Evolutionary conservation across 2,797 vertebrate genomes (phyloP).

Genomic region (Typhlichthys subterraneus): DNA sequence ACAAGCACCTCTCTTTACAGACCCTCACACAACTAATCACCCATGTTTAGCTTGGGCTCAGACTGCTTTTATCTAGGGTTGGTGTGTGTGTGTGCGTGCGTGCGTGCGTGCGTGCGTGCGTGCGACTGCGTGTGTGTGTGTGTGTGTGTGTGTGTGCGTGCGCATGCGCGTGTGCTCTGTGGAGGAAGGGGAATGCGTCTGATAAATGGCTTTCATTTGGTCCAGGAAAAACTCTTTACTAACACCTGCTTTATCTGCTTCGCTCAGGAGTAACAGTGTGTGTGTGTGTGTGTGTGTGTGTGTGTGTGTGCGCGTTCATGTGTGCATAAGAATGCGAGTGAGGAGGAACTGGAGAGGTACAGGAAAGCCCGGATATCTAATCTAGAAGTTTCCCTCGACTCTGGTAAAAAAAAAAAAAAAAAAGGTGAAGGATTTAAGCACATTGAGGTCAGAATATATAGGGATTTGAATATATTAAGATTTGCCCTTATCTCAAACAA

Average conservation of each 20-base stretch:
- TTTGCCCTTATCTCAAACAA: conserved; percentile 29
- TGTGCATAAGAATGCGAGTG: not conserved
- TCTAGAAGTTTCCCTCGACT: conserved; percentile 41
- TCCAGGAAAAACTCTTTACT: conserved; percentile 56
- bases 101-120: conserved; percentile 40
- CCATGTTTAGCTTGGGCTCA: conserved; percentile 48
- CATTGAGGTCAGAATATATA: conserved; percentile 30
- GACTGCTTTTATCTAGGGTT: conserved; percentile 44
- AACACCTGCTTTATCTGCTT: conserved; percentile 66
- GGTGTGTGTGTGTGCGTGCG: conserved; percentile 5
- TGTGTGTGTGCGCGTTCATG: conserved; percentile 4
- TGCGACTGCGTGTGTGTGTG: conserved; percentile 17
- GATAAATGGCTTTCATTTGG: conserved; percentile 70
- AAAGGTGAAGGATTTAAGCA: conserved; percentile 43
- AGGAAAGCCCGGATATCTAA: conserved; percentile 38
- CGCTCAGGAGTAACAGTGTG: conserved; percentile 47
- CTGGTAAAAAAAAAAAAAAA: conserved; percentile 27
- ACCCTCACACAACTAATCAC: conserved; percentile 58
- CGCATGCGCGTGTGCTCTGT: conserved; percentile 4
- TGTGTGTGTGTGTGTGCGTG: conserved; percentile 26
- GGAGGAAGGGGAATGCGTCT: conserved; percentile 43
- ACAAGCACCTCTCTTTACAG: conserved; percentile 40
- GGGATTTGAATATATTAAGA: conserved; percentile 50
- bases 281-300: not conserved
- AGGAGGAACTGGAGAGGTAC: not conserved